Base-by-base conservation (phyloP, 2,113 vertebrate genomes). In the Tachysurus vachellii region DNA sequence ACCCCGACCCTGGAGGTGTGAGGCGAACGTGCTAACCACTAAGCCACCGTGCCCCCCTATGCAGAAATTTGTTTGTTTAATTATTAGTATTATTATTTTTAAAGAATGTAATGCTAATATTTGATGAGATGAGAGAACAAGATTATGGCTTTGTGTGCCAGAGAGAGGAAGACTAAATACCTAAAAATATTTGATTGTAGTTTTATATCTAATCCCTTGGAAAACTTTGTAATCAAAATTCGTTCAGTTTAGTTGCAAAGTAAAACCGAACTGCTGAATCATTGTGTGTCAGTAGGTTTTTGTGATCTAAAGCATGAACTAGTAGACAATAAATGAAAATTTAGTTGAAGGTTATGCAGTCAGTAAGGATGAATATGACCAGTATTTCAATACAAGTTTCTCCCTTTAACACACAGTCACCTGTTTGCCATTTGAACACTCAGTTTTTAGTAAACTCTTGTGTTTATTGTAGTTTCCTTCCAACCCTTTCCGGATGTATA, bases 301-400 rank as follows among this genome's bases (percentile, higher is more conserved):
- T 4, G 5, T 28, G 5, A 62, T n/a, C 23, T n/a, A n/a, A 64
- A 28, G n/a, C 5, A 1, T 28, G 21, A 61, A 21, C 23, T 61
- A 0, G 59, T 5, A 5, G 6, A 2, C 5, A n/a, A n/a, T n/a
- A 21, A 21, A 6, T 1, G 0, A 7, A 70, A 36, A 31, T 70
- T 31, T 16, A 42, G 31, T 10, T 71, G 64, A 64, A n/a, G 26
- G 23, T 26, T 8, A 66, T 28, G n/a, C 64, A 66, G 2, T 13
- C 28, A 14, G 64, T 31, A 28, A 42, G 17, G 8, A 42, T 71
- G 17, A 19, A 71, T 10, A 21, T 68, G 3, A 17, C 36, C 36
- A 42, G 31, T 21, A 42, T 21, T 68, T 19, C 7, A 19, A 21
- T 42, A 36, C 36, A 36, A 36, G 36, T 1, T 36, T 36, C 2